Evolutionary conservation across 64 coral and sea anemone genomes (phyloP).

Genomic region (Porites australiensis): DNA sequence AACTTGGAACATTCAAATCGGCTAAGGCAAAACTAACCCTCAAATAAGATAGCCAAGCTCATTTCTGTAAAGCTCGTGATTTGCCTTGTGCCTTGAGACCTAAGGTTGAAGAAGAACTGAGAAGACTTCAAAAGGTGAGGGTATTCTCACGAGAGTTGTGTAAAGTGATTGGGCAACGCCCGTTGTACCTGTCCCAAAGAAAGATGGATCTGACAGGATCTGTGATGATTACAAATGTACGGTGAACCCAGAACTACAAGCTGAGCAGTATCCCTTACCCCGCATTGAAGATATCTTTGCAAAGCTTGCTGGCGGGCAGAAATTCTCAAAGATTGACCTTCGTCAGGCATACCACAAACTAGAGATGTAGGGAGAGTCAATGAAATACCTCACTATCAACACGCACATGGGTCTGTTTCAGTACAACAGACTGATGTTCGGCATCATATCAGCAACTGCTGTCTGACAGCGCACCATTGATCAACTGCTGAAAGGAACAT

Average conservation of each 20-base stretch:
- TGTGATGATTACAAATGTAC: background rate
- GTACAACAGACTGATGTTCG: background rate
- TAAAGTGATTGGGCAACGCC: slow-evolving; percentile 9
- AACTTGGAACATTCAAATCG: slow-evolving; percentile 39
- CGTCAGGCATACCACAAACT: slow-evolving; percentile 18
- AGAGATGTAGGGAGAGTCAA: slow-evolving; percentile 19
- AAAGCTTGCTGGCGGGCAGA: slow-evolving; percentile 15
- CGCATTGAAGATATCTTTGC: slow-evolving; percentile 14
- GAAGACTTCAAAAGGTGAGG: slow-evolving; percentile 7
- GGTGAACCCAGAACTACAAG: background rate
- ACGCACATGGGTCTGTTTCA: background rate
- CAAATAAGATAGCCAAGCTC: slow-evolving; percentile 28
- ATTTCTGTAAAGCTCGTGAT: slow-evolving; percentile 15
- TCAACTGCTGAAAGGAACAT: background rate
- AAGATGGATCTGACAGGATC: background rate
- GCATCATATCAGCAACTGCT: background rate
- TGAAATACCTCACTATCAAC: background rate
- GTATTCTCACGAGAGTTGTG: background rate
- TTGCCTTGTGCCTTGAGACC: slow-evolving; percentile 30
- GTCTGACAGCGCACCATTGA: slow-evolving; percentile 6
- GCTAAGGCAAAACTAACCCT: slow-evolving; percentile 20
- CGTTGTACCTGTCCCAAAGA: background rate
- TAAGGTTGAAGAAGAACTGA: slow-evolving; percentile 20
- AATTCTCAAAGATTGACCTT: slow-evolving; percentile 3
- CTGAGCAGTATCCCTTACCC: background rate